A percentile compares a stretch with the other conserved stretches of the same genome.
Conservation (phyloP, 2,113 vertebrate species). For the Dromaius novaehollandiae region DNA sequence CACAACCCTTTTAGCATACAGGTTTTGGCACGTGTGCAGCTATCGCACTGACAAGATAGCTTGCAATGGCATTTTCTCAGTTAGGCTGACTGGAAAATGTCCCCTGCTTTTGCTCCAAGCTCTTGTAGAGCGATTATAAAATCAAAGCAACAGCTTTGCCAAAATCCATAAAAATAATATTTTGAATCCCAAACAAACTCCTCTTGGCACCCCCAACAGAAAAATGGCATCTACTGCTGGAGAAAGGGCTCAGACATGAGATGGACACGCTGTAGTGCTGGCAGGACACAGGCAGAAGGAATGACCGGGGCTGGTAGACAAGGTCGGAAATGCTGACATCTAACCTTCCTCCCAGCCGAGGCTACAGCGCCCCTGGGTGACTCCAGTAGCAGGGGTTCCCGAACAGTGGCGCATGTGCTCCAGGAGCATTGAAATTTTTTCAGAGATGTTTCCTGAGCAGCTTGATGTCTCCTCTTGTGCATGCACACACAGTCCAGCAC, state of each 20-base stretch:
- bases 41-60: neutral
- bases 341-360: neutral
- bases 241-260: neutral
- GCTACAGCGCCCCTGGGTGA: neutral
- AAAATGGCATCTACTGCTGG: neutral
- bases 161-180: constrained; percentile 1
- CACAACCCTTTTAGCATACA: neutral
- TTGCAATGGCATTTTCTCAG: neutral
- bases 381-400: neutral
- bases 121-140: neutral
- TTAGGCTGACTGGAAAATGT: neutral
- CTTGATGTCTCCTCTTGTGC: fast-evolving
- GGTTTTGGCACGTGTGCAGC: neutral
- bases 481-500: fast-evolving
- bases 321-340: neutral
- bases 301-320: neutral
- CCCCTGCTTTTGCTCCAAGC: neutral
- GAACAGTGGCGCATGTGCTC: neutral
- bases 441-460: neutral
- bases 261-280: fast-evolving
- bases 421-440: fast-evolving
- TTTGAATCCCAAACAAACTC: neutral
- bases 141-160: neutral
- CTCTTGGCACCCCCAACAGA: neutral
- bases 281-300: neutral